Evolutionary conservation across 1,140 invertebrate species (phyloP).

Genomic region (Camponotus vicinus): DNA sequence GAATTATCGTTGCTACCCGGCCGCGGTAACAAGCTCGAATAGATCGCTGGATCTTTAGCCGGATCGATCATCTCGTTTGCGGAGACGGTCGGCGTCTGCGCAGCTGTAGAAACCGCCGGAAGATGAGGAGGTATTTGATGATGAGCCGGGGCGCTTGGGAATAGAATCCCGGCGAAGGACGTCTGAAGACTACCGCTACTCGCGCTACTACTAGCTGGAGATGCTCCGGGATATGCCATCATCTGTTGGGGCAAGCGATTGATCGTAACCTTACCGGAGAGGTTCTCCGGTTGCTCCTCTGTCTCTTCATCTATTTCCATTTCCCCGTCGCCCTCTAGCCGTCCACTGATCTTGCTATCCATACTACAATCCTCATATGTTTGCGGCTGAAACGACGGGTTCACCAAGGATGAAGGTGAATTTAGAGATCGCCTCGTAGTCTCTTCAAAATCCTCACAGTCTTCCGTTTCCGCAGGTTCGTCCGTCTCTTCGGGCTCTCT

Average conservation of each 20-base stretch:
- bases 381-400: constrained; percentile 87
- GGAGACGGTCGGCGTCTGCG: constrained; percentile 70
- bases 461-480: constrained; percentile 86
- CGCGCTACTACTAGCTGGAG: constrained; percentile 84
- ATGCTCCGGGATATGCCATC: constrained; percentile 81
- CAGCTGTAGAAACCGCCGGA: constrained; percentile 66
- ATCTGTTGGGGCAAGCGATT: constrained; percentile 79
- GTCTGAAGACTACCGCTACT: constrained; percentile 84
- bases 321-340: constrained; percentile 87
- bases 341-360: constrained; percentile 89
- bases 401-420: constrained; percentile 77
- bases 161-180: constrained; percentile 83
- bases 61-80: constrained; percentile 87
- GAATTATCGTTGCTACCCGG: constrained; percentile 98
- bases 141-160: constrained; percentile 81
- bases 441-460: constrained; percentile 87
- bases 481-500: constrained; percentile 89
- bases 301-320: constrained; percentile 88
- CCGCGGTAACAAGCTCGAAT: constrained; percentile 92
- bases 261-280: constrained; percentile 90
- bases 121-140: constrained; percentile 79
- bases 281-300: constrained; percentile 93
- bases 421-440: constrained; percentile 81
- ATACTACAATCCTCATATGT: constrained; percentile 92
- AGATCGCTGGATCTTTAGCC: constrained; percentile 90